These are phyloP conservation scores for Disparrhopalites patrizii DNA, from an alignment of 2,888 invertebrate genomes.

Conservation along the genomic window DNA sequence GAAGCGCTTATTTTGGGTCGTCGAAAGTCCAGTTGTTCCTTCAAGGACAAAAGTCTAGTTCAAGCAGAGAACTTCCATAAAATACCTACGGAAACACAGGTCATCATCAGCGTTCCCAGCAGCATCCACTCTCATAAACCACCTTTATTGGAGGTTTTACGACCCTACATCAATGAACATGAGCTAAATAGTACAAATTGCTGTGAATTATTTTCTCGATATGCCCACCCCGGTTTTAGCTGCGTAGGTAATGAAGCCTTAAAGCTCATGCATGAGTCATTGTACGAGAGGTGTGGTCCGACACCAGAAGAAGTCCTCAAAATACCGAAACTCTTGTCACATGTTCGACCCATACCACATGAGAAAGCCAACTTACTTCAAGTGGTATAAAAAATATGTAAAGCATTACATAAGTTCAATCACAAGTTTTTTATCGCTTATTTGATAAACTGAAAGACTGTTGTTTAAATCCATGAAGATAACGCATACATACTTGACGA, in stretches of 20 bases:
- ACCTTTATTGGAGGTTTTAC: slow-evolving; percentile 59
- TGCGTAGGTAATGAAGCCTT: slow-evolving; percentile 84
- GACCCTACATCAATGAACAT: slow-evolving; percentile 5
- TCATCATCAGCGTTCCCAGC: slow-evolving; percentile 81
- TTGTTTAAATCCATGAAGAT: too few species aligned
- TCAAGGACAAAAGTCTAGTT: neutral
- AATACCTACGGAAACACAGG: slow-evolving; percentile 51
- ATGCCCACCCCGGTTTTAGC: slow-evolving; percentile 76
- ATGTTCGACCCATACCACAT: too few species aligned
- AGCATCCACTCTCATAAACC: slow-evolving; percentile 94
- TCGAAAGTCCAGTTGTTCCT: slow-evolving; percentile 30
- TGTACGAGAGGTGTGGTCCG: too few species aligned
- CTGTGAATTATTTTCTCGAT: slow-evolving; percentile 88
- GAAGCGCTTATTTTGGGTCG: slow-evolving; percentile 70
- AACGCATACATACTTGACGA: too few species aligned
- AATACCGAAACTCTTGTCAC: too few species aligned
- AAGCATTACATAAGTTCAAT: too few species aligned
- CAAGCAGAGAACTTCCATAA: neutral
- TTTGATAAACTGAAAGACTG: too few species aligned
- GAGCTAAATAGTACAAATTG: slow-evolving; percentile 53
- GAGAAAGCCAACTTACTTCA: too few species aligned
- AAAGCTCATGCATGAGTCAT: slow-evolving; percentile 68
- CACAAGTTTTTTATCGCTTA: too few species aligned
- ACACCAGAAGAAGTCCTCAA: too few species aligned
- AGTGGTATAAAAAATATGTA: too few species aligned